Percentiles rank a stretch among this genome's conserved stretches.
Conservation (phyloP, 2,888 invertebrate genomes). For the Falcaria lacertinaria region DNA sequence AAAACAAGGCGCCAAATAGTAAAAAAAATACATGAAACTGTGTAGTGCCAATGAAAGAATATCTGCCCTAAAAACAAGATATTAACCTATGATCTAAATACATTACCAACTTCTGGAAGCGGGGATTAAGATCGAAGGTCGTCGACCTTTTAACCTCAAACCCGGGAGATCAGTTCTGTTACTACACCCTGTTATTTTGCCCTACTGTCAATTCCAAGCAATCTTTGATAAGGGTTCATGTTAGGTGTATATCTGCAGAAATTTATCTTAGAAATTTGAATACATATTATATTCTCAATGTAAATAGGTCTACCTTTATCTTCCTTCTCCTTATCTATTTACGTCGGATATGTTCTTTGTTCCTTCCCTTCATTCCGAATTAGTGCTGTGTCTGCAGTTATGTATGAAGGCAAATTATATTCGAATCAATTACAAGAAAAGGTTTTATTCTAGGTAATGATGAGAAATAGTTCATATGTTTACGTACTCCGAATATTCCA, state of each 20-base stretch:
- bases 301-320: background rate
- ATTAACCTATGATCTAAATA: conserved; percentile 1
- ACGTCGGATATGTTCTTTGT: background rate
- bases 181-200: background rate
- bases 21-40: too few relatives aligned
- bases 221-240: background rate
- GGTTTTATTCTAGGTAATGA: too few relatives aligned
- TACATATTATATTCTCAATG: background rate
- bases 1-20: too few relatives aligned
- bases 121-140: conserved; percentile 1
- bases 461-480: too few relatives aligned
- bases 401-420: background rate
- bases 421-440: background rate
- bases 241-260: background rate
- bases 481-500: too few relatives aligned
- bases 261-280: background rate
- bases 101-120: background rate
- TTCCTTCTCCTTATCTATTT: background rate
- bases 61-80: background rate
- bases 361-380: background rate
- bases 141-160: conserved; percentile 1
- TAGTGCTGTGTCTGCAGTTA: background rate
- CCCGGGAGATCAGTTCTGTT: background rate
- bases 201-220: background rate
- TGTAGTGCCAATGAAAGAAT: too few relatives aligned